Conservation (phyloP, 2,113 vertebrate genomes). For the Scalopus aquaticus region DNA sequence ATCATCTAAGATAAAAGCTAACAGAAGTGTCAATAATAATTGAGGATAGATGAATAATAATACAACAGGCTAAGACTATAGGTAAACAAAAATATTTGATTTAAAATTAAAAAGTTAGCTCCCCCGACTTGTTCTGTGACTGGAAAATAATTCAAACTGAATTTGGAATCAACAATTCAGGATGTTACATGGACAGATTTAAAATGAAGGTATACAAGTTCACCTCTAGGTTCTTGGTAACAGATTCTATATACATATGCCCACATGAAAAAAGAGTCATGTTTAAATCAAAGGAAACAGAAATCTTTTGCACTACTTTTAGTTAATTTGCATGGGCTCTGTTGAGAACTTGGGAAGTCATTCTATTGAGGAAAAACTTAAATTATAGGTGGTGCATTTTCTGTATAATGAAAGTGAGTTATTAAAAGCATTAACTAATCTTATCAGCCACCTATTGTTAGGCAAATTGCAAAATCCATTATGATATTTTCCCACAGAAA, state of each 20-base stretch:
- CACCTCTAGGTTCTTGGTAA: background rate
- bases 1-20: background rate
- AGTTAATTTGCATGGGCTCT: conserved; percentile 28
- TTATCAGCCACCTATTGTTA: conserved; percentile 66
- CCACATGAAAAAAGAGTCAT: conserved; percentile 4
- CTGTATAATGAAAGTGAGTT: conserved; percentile 41
- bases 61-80: background rate
- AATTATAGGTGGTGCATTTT: conserved; percentile 46
- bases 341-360: conserved; percentile 46
- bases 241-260: background rate
- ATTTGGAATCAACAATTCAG: background rate
- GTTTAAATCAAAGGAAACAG: conserved; percentile 42
- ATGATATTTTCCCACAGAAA: conserved; percentile 66
- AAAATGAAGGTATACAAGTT: background rate
- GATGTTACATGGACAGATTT: background rate
- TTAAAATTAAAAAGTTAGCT: conserved; percentile 15
- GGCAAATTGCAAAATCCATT: conserved; percentile 61
- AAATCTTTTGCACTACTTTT: conserved; percentile 45
- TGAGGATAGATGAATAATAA: conserved; percentile 40
- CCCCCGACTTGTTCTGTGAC: background rate
- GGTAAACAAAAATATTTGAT: background rate
- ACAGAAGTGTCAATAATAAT: conserved; percentile 37
- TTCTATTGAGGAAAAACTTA: conserved; percentile 45
- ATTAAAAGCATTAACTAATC: conserved; percentile 63
- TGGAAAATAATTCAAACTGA: conserved; percentile 37